Base-by-base conservation (phyloP, 2,888 invertebrate species). In the Lingula anatina region DNA sequence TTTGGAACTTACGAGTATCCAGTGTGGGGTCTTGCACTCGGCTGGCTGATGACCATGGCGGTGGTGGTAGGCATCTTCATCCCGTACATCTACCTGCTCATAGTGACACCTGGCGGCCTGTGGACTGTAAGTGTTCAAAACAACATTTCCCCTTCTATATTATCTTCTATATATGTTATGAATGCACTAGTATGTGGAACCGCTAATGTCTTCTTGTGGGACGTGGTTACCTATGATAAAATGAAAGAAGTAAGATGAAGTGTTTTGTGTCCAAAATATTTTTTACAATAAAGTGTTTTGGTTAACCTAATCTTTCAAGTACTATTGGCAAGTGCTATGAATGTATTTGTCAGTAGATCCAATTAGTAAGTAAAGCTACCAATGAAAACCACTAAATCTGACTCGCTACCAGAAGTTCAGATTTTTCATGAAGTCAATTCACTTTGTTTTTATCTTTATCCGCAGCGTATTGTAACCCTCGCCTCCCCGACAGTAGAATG, bases 11-110 rank as follows among this genome's bases (percentile, higher is more conserved):
- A 61, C 41, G 20, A 43, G 4, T 71, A 55, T 50, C 71, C 71
- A 3, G 47, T 48, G 15, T 73, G 69, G 70, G 65, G 72, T 1
- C 68, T 73, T 45, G 64, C 57, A 23, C 42, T 73, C 12, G 73
- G 73, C n/a, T 73, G 73, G 73, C 46, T 66, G 48, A 70, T 73
- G 63, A 66, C 72, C 2, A 44, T 73, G 47, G 54, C 62, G 24
- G 68, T 68, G 15, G 60, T 73, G 15, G 48, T 62, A 5, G 56
- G 62, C 49, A 68, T 72, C 36, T 57, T 69, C 20, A 56, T 56
- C 43, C 61, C 66, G 1, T 60, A 59, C 12, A 47, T 68, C 36
- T 40, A 53, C 41, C 55, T 64, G 31, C 21, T 71, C 21, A 44
- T 50, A 38, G 57, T 43, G 5, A 52, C 59, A 18, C 44, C 55